phyloP scores from a whole-genome alignment of 2,888 invertebrate species.

The Troides oblongomaculatus region DNA sequence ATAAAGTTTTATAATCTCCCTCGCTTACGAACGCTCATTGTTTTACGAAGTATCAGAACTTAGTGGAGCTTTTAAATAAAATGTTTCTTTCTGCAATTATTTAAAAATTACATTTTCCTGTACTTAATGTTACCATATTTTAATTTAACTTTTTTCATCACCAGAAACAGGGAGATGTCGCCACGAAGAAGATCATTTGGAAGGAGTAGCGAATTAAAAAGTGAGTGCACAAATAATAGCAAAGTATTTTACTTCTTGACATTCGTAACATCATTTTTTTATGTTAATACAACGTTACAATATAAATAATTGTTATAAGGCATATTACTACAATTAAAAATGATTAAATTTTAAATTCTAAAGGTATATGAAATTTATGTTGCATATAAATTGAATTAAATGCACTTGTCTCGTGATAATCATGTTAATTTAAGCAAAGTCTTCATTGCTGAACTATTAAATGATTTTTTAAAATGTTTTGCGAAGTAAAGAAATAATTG shows the following conservation, averaged over 20 bases:
- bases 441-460: neutral
- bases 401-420: neutral
- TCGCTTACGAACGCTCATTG: conserved; percentile 16
- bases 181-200: conserved; percentile 78
- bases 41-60: conserved; percentile 25
- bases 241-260: neutral
- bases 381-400: too few species aligned
- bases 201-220: conserved; percentile 72
- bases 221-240: conserved; percentile 54
- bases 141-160: conserved; percentile 79
- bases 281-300: neutral
- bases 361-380: too few species aligned
- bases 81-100: conserved; percentile 17
- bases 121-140: conserved; percentile 38
- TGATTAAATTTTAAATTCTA: neutral
- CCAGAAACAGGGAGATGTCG: conserved; percentile 83
- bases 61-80: conserved; percentile 21
- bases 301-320: neutral
- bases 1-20: conserved; percentile 27
- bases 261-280: neutral
- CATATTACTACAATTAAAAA: neutral
- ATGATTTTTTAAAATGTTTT: neutral
- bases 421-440: neutral
- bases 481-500: neutral
- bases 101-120: conserved; percentile 33